Evolutionary conservation across 2,113 vertebrate species (phyloP).

Genomic region (Danio rerio): DNA sequence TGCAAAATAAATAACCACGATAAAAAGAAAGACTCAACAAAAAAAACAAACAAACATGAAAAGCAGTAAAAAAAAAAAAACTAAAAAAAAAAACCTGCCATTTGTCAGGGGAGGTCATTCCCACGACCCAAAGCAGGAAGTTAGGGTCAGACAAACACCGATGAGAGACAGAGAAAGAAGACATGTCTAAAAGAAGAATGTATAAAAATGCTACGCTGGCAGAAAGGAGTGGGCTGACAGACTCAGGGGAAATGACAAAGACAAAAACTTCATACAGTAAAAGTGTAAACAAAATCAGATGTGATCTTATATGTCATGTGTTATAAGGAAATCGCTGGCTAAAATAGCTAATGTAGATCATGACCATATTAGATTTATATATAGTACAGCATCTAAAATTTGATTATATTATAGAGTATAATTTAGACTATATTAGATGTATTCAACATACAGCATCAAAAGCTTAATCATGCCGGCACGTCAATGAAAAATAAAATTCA

Average conservation of each 20-base stretch:
- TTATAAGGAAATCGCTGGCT: background rate
- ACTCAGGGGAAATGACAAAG: background rate
- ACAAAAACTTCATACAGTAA: background rate
- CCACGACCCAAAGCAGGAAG: conserved; percentile 55
- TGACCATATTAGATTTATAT: too few relatives aligned
- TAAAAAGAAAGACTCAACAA: conserved; percentile 4
- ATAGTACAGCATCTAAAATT: too few relatives aligned
- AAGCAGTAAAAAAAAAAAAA: background rate
- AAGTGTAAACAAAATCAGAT: background rate
- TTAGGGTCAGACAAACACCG: conserved; percentile 3
- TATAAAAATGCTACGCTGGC: conserved; percentile 7
- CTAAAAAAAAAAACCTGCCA: background rate
- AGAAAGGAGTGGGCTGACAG: background rate
- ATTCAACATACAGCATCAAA: background rate
- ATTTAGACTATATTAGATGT: background rate
- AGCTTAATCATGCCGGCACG: background rate
- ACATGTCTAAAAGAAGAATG: background rate
- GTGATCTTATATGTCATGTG: background rate
- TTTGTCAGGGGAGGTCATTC: conserved; percentile 50
- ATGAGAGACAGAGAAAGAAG: conserved; percentile 5
- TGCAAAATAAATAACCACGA: background rate
- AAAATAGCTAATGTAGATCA: too few relatives aligned
- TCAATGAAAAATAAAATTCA: background rate
- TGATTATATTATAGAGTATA: too few relatives aligned
- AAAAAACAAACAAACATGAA: conserved; percentile 16